phyloP scores from a whole-genome alignment of 1,140 invertebrate genomes.

The Monochamus saltuarius region DNA sequence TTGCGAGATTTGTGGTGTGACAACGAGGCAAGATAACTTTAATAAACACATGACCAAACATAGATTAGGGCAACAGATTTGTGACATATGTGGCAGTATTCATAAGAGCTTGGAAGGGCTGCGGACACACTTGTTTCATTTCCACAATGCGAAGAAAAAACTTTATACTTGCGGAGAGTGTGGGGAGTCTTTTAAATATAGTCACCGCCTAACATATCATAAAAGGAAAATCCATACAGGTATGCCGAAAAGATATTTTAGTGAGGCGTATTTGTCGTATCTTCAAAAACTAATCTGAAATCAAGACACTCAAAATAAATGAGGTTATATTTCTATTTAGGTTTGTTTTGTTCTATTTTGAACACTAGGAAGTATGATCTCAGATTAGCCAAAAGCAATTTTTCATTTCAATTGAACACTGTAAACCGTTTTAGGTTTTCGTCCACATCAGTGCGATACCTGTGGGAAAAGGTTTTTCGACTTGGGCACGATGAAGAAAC shows the following conservation, averaged over 20 bases:
- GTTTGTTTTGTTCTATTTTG: too few species aligned
- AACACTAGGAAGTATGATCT: too few species aligned
- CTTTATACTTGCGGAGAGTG: conserved; percentile 2
- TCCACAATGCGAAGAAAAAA: not conserved
- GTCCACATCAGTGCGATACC: conserved; percentile 25
- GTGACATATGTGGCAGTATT: not conserved
- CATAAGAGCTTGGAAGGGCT: not conserved
- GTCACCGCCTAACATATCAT: not conserved
- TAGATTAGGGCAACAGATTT: not conserved
- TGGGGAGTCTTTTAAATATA: not conserved
- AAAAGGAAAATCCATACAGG: not conserved
- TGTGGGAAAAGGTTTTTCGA: conserved; percentile 38
- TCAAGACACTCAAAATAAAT: too few species aligned
- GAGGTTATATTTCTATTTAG: too few species aligned
- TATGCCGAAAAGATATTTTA: not conserved
- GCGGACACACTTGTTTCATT: conserved; percentile 1
- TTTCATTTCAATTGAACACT: too few species aligned
- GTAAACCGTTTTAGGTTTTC: not conserved
- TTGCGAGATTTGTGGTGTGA: not conserved
- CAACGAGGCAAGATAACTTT: not conserved
- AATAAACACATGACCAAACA: not conserved
- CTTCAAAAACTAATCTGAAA: too few species aligned
- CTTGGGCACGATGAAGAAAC: conserved; percentile 32
- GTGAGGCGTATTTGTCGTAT: too few species aligned
- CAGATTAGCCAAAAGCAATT: too few species aligned